A percentile compares a stretch with the other conserved stretches of the same genome.
phyloP scores from a whole-genome alignment of 2,797 vertebrate genomes.

The Benthosema pterotum region DNA sequence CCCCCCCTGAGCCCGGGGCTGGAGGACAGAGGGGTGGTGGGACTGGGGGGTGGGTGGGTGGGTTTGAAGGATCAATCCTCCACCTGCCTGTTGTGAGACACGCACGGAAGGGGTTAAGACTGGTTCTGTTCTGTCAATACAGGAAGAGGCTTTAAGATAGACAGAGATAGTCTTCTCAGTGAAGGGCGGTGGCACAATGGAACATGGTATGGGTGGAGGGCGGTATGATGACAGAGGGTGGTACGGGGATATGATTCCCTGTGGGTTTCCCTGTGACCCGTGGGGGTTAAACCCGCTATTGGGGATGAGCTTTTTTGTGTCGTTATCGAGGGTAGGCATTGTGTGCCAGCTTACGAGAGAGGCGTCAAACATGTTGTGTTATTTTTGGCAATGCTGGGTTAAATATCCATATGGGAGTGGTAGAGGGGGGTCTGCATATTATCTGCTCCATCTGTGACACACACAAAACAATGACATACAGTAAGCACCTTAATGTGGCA shows the following conservation, averaged over 20 bases:
- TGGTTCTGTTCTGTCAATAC: conserved; percentile 11
- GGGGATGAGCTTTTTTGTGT: conserved; percentile 7
- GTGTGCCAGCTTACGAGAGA: conserved; percentile 1
- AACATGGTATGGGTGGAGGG: conserved; percentile 4
- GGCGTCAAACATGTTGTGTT: conserved; percentile 57
- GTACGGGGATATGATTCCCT: conserved; percentile 27
- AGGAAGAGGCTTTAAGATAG: not conserved
- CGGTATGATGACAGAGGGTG: conserved; percentile 27
- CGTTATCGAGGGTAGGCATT: conserved; percentile 8
- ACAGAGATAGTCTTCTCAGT: conserved; percentile 16
- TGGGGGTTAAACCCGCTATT: too few relatives aligned
- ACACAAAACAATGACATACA: not conserved
- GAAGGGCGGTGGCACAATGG: conserved; percentile 4
- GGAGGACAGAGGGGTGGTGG: conserved; percentile 37
- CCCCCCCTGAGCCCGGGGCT: conserved; percentile 7
- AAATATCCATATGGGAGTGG: not conserved
- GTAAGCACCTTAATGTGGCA: not conserved
- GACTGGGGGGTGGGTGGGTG: conserved; percentile 2
- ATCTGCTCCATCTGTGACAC: too few relatives aligned
- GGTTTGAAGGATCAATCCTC: conserved; percentile 41
- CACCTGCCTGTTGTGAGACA: conserved; percentile 48
- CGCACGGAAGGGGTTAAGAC: not conserved
- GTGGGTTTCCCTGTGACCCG: conserved; percentile 25
- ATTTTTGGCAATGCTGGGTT: not conserved
- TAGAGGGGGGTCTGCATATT: not conserved